phyloP scores from a whole-genome alignment of 2,113 vertebrate genomes.

The Paramormyrops kingsleyae region DNA sequence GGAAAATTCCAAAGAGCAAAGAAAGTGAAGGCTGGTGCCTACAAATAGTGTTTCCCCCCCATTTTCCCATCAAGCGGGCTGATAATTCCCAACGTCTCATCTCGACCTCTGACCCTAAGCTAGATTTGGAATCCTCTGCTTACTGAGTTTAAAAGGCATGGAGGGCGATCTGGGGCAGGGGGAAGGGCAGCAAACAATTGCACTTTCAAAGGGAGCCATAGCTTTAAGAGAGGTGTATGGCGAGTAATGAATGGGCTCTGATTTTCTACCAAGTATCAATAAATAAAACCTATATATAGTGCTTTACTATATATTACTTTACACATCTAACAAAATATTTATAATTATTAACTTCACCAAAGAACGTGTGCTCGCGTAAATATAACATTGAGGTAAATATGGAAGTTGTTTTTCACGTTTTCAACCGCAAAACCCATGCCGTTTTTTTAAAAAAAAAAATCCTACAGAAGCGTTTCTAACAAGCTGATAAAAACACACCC shows the following conservation, averaged over 20 bases:
- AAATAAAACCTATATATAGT: not conserved
- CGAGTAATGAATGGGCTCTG: not conserved
- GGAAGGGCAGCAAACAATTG: constrained; percentile 28
- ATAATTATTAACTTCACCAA: not conserved
- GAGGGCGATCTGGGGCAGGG: constrained; percentile 22
- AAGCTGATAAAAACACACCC: not conserved
- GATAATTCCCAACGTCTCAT: constrained; percentile 29
- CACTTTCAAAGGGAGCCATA: constrained; percentile 28
- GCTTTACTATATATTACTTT: not conserved
- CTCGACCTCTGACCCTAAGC: constrained; percentile 38
- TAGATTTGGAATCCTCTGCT: constrained; percentile 30
- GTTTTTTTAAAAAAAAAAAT: not conserved
- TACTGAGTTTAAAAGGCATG: constrained; percentile 30
- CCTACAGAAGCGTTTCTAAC: not conserved
- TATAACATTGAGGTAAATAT: not conserved
- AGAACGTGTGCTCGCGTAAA: too few relatives aligned
- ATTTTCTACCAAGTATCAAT: constrained; percentile 8
- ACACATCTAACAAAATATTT: not conserved
- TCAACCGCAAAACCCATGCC: not conserved
- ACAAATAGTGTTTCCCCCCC: constrained; percentile 4
- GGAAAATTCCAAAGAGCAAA: constrained; percentile 7
- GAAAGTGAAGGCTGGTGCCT: constrained; percentile 9
- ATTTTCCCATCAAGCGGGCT: not conserved
- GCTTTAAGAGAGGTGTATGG: constrained; percentile 16
- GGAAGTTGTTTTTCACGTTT: not conserved